These are phyloP conservation scores for Drosophila lini DNA, from an alignment of 1,140 invertebrate species.

Conservation along the genomic window DNA sequence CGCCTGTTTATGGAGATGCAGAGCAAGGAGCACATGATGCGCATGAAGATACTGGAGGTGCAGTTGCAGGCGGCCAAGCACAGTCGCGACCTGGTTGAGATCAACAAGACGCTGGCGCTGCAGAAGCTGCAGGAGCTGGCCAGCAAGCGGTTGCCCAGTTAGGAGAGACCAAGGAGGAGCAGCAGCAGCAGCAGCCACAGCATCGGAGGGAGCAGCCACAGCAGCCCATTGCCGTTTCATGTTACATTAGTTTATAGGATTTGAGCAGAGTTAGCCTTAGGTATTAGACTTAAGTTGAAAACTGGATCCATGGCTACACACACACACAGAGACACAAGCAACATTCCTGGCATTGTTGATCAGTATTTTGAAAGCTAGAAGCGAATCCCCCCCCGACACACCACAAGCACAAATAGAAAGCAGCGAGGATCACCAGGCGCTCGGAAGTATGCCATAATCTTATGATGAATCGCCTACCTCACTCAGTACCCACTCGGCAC, in stretches of 20 bases:
- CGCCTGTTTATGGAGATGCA: constrained; percentile 84
- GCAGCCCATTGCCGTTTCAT: constrained; percentile 38
- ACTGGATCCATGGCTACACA: constrained; percentile 43
- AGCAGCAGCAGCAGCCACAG: neutral
- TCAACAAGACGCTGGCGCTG: constrained; percentile 82
- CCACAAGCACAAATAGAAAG: constrained; percentile 4
- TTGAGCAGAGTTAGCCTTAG: constrained; percentile 57
- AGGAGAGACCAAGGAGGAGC: constrained; percentile 29
- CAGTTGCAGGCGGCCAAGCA: constrained; percentile 84
- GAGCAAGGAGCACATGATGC: constrained; percentile 83
- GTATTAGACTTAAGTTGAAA: constrained; percentile 36
- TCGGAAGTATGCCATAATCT: constrained; percentile 80
- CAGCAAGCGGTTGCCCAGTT: constrained; percentile 78
- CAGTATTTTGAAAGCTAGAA: constrained; percentile 81
- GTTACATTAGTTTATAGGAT: constrained; percentile 71
- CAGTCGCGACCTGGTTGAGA: constrained; percentile 81
- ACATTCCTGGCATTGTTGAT: constrained; percentile 81
- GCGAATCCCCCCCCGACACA: constrained; percentile 41
- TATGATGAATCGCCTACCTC: constrained; percentile 68
- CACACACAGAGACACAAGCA: constrained; percentile 30
- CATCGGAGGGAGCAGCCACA: constrained; percentile 3
- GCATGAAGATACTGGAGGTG: constrained; percentile 83
- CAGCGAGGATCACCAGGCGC: constrained; percentile 53
- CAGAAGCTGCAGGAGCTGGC: constrained; percentile 81
- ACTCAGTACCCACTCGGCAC: constrained; percentile 36